Evolutionary conservation across 2,797 vertebrate species (phyloP), one percentile per base, ranked within the genome.

Genomic region (Sparus aurata): DNA sequence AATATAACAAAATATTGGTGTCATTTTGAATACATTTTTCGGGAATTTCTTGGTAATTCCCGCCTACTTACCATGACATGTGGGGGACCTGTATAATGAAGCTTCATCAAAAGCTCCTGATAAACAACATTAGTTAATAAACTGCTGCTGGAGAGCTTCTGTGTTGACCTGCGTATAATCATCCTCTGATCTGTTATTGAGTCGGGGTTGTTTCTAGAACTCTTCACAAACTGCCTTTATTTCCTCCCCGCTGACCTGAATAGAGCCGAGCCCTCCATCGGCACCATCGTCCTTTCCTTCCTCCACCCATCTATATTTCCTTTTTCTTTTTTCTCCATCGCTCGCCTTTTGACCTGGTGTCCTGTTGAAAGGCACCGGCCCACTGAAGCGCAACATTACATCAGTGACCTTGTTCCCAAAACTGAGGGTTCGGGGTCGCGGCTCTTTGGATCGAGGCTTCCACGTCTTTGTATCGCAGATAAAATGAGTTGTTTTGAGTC

Each of bases 381-480:
- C 77, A 2, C 45, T 63, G 87, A 80, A 82, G 93, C 85, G 77
- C 73, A 81, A 87, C 90, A 88, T 90, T 85, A 75, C 87, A 91
- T 85, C 85, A 65, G 87, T 79, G 62, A 50, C 75, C 73, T 75
- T 23, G 74, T 77, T 70, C 75, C 61, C 13, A 65, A 80, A 69
- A 30, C 34, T 38, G 38, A 1, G 43, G 43, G 58, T 68, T 77
- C 49, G 1, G 64, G 68, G 82, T 86, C 59, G 16, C 0, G 58
- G 61, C 73, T 47, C 77, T n/a, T 50, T 30, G 54, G 82, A 52
- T 34, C 22, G 5, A 0, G 53, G 75, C 46, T 64, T 17, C 20
- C 43, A 53, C 4, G 25, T 66, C 80, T 75, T 38, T 85, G 75
- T 83, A 52, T 66, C 30, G 43, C 41, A 3, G 64, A 57, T 71